phyloP scores from a whole-genome alignment of 2,113 vertebrate genomes.

The Cyprinus carpio region DNA sequence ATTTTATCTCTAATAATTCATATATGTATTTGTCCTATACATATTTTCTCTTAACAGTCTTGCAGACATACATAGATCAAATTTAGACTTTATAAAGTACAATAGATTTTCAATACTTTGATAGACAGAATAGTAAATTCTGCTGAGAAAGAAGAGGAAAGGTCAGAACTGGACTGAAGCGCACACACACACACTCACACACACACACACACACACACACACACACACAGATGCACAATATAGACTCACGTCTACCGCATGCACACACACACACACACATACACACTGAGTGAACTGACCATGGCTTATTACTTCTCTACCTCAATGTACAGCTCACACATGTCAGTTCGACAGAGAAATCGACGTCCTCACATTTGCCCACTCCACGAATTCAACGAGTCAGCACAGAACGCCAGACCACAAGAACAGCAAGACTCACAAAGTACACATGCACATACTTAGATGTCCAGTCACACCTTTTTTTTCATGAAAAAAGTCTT shows the following conservation, averaged over 20 bases:
- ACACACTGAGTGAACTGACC: slow-evolving; percentile 44
- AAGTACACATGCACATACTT: slow-evolving; percentile 64
- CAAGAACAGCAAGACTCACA: slow-evolving; percentile 69
- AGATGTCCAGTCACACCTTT: slow-evolving; percentile 41
- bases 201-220: slow-evolving; percentile 37
- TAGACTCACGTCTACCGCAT: slow-evolving; percentile 51
- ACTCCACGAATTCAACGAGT: slow-evolving; percentile 60
- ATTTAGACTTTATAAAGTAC: slow-evolving; percentile 65
- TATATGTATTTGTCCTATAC: slow-evolving; percentile 76
- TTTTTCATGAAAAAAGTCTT: neutral
- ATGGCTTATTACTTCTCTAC: slow-evolving; percentile 49
- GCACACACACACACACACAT: slow-evolving; percentile 58
- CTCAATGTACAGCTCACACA: slow-evolving; percentile 39
- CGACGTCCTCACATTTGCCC: slow-evolving; percentile 26
- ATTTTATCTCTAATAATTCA: slow-evolving; percentile 70
- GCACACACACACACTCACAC: slow-evolving; percentile 35
- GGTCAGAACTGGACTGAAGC: slow-evolving; percentile 63
- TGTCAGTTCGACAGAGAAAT: slow-evolving; percentile 17
- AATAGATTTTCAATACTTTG: slow-evolving; percentile 65
- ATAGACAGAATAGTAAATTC: slow-evolving; percentile 65
- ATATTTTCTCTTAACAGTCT: slow-evolving; percentile 74
- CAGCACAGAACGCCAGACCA: slow-evolving; percentile 67
- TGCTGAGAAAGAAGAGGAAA: slow-evolving; percentile 62
- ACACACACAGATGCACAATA: slow-evolving; percentile 60
- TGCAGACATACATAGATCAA: slow-evolving; percentile 72